Percentiles rank a stretch among this genome's conserved stretches.
Evolutionary conservation across 92 coral and sea anemone genomes (phyloP).

Genomic region (Phymanthus crucifer): DNA sequence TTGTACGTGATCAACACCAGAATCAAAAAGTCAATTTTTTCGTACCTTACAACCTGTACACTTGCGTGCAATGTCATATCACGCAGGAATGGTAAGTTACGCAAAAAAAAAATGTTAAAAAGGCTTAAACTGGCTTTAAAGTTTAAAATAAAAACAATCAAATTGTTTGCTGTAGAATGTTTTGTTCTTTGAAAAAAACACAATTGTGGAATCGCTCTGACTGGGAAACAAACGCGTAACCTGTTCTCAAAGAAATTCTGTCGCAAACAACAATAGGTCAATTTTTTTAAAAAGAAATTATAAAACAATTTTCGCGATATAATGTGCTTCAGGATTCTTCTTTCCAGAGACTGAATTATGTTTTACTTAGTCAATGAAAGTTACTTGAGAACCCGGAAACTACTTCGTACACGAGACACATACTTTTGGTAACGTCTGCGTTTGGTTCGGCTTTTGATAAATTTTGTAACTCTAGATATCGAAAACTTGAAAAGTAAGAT

Average conservation of each 20-base stretch:
- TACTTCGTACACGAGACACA: too few species aligned
- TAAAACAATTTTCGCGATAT: neutral
- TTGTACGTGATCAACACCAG: neutral
- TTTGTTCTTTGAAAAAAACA: neutral
- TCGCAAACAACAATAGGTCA: constrained; percentile 7
- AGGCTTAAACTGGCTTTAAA: neutral
- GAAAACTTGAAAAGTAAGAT: too few species aligned
- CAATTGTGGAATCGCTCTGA: neutral
- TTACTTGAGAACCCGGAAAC: neutral
- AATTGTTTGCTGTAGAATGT: neutral
- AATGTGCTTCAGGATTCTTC: neutral
- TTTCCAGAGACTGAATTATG: neutral
- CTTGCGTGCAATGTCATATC: neutral
- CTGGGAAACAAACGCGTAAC: neutral
- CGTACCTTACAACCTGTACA: neutral
- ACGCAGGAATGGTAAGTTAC: neutral
- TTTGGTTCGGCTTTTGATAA: neutral
- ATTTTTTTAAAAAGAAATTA: neutral
- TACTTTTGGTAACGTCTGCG: too few species aligned
- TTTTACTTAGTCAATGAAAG: neutral
- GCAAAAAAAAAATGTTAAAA: neutral
- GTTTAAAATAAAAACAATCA: neutral
- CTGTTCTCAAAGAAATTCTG: neutral
- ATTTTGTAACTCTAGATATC: too few species aligned
- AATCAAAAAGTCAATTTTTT: neutral